A percentile compares a stretch with the other conserved stretches of the same genome.
Evolutionary conservation across 2,888 invertebrate species (phyloP).

Genomic region (Lasioglossum calceatum): DNA sequence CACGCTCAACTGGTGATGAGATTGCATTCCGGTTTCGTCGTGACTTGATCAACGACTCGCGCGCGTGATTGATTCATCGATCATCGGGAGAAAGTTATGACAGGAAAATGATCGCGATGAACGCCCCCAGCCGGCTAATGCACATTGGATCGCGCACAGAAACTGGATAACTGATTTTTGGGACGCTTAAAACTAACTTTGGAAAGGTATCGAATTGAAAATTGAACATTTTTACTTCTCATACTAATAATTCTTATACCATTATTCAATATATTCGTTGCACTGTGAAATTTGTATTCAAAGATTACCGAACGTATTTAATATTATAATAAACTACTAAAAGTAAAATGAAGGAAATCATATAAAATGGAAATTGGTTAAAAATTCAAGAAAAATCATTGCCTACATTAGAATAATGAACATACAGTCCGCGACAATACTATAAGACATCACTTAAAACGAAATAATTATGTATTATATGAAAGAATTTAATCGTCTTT

Average conservation of each 20-base stretch:
- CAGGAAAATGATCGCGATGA: neutral
- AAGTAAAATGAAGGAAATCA: no score
- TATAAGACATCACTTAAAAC: no score
- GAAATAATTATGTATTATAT: no score
- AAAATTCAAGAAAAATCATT: neutral
- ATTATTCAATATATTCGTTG: no score
- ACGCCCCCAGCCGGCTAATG: neutral
- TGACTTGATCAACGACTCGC: neutral
- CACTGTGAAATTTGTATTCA: no score
- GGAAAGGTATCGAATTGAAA: neutral
- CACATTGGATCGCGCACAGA: neutral
- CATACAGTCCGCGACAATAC: no score
- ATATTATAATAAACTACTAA: no score
- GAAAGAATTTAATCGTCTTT: no score
- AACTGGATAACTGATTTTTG: neutral
- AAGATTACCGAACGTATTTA: no score
- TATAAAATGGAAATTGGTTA: no score
- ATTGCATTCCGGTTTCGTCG: neutral
- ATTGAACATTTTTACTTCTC: neutral
- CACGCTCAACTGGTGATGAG: neutral
- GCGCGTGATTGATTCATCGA: neutral
- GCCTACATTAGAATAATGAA: neutral
- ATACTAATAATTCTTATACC: no score
- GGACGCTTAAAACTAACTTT: neutral
- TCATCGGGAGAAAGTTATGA: constrained; percentile 1